Evolutionary conservation across 2,888 invertebrate genomes (phyloP), one percentile per base, ranked within the genome.

Genomic region (Oscheius sp.): DNA sequence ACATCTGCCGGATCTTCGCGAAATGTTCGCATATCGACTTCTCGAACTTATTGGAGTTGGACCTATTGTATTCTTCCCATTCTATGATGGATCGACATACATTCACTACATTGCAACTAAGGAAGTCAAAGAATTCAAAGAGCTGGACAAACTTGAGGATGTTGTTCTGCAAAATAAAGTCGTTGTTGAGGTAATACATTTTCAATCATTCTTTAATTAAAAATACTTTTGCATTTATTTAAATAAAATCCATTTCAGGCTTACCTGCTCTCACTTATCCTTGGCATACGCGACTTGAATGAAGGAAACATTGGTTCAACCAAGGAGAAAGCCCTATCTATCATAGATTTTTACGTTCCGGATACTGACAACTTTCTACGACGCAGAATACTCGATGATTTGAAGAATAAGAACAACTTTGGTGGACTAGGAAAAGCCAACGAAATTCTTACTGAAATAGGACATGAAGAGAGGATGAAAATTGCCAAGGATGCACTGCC

Each of bases 331-430:
- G 26, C 69, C 63, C 70, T 72, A 14, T 70, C 72, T 36, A 72
- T 72, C 49, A 57, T 72, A 50, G 72, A 72, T 63, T 72, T 72
- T 67, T 72, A 67, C 51, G 70, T 72, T 63, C 63, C 67, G 67
- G 70, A 68, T 62, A 36, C 64, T 33, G 68, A 63, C 68, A 62
- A 65, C 68, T 66, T 66, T 62, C 26, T 33, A 72, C 65, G 33
- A 54, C 68, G 47, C 28, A 66, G 56, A 66, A 69, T 72, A 62
- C 36, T 69, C 54, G 69, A 72, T 61, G 57, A 61, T 69, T 72
- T 69, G 17, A 72, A 69, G 66, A 45, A 69, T 54, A 69, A 72
- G 44, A 69, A 41, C 30, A 51, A 61, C 54, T 69, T 72, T 67
- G 66, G 72, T 66, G 68, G 69, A 61, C 24, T 47, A 28, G 33